A percentile compares a stretch with the other conserved stretches of the same genome.
These are phyloP conservation scores for Brachyhypopomus gauderio DNA, from an alignment of 2,113 vertebrate genomes.

Conservation along the genomic window DNA sequence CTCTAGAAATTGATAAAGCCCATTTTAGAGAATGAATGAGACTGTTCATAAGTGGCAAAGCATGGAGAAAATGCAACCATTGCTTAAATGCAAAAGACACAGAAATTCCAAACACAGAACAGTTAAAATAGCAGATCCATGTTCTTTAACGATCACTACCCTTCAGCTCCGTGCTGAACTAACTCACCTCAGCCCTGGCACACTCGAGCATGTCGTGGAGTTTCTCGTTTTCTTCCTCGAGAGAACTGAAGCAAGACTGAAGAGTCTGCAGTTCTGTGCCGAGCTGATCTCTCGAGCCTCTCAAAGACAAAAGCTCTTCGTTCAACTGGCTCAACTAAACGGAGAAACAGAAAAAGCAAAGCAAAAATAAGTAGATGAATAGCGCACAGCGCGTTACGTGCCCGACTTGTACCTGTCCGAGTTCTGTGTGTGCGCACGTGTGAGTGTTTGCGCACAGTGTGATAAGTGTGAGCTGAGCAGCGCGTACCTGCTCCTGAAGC, in stretches of 20 bases:
- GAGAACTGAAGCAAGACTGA: conserved; percentile 31
- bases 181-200: neutral
- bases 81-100: neutral
- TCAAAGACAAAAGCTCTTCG: conserved; percentile 26
- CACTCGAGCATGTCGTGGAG: conserved; percentile 42
- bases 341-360: too few relatives aligned
- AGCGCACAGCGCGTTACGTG: too few relatives aligned
- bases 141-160: conserved; percentile 25
- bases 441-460: too few relatives aligned
- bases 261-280: conserved; percentile 45
- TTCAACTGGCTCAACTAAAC: conserved; percentile 31
- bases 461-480: too few relatives aligned
- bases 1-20: conserved; percentile 16
- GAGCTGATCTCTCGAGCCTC: conserved; percentile 30
- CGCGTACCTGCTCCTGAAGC: conserved; percentile 40
- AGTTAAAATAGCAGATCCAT: neutral
- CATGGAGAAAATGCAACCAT: too few relatives aligned
- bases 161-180: conserved; percentile 27
- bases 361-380: too few relatives aligned
- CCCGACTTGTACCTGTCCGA: neutral
- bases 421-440: too few relatives aligned
- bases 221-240: conserved; percentile 57
- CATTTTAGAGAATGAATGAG: neutral
- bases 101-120: neutral
- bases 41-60: too few relatives aligned